Percentiles rank a stretch among this genome's conserved stretches.
Evolutionary conservation across 1,140 invertebrate genomes (phyloP).

Genomic region (Temnothorax nylanderi): DNA sequence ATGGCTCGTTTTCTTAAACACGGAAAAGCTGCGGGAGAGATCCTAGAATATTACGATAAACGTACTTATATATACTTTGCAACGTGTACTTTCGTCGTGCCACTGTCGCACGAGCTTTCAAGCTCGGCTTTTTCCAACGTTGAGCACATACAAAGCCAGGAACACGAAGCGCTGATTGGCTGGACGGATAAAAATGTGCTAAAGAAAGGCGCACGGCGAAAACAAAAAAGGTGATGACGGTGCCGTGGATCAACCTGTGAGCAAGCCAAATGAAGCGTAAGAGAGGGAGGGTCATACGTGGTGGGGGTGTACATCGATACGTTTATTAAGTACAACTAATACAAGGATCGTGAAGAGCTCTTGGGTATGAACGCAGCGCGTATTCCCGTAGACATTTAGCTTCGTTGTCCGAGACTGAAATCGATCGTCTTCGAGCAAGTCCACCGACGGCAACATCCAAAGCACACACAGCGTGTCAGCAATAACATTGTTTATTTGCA

Average conservation of each 20-base stretch:
- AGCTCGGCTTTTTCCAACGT: slow-evolving; percentile 40
- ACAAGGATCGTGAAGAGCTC: slow-evolving; percentile 9
- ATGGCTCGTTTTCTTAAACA: background rate
- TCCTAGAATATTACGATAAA: background rate
- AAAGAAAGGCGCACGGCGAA: slow-evolving; percentile 11
- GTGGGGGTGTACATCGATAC: slow-evolving; percentile 16
- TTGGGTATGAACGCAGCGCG: background rate
- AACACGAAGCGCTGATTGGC: slow-evolving; percentile 59
- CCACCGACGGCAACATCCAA: slow-evolving; percentile 47
- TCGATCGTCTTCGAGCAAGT: slow-evolving; percentile 19
- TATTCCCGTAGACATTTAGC: slow-evolving; percentile 5
- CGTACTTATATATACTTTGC: background rate
- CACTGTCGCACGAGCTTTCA: background rate
- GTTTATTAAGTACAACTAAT: slow-evolving; percentile 57
- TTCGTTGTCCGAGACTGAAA: slow-evolving; percentile 24
- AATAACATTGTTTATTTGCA: slow-evolving; percentile 41
- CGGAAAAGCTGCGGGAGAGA: background rate
- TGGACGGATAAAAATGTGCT: slow-evolving; percentile 37
- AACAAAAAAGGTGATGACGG: slow-evolving; percentile 13
- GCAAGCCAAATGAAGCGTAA: slow-evolving; percentile 49
- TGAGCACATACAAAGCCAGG: slow-evolving; percentile 67
- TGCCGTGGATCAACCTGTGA: slow-evolving; percentile 23
- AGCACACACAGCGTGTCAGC: slow-evolving; percentile 53
- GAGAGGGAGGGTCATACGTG: background rate
- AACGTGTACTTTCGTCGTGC: slow-evolving; percentile 11